A percentile compares a stretch with the other conserved stretches of the same genome.
phyloP scores from a whole-genome alignment of 2,888 invertebrate genomes.

The Pandemis corylana region DNA sequence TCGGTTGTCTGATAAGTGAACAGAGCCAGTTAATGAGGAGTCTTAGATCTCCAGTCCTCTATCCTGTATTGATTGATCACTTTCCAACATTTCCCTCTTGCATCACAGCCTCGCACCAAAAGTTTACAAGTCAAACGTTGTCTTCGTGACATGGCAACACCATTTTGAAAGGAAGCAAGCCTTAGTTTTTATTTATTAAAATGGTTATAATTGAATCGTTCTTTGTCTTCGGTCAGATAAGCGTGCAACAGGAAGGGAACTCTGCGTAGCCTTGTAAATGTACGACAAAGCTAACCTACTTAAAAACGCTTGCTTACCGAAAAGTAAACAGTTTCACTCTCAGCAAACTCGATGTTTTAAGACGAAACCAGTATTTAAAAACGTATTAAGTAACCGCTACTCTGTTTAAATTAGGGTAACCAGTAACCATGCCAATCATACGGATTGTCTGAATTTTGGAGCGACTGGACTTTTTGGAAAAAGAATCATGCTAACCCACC shows the following conservation, averaged over 20 bases:
- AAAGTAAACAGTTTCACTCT: neutral
- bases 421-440: too few species aligned
- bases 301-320: neutral
- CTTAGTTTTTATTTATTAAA: neutral
- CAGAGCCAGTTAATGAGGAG: too few species aligned
- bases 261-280: neutral
- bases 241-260: neutral
- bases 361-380: neutral
- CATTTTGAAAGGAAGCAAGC: neutral
- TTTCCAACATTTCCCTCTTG: too few species aligned
- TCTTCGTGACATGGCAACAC: neutral
- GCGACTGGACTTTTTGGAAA: too few species aligned
- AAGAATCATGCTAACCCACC: too few species aligned
- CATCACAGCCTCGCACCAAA: too few species aligned
- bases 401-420: neutral
- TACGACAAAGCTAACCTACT: slow-evolving; percentile 3
- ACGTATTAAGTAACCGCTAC: neutral
- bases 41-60: too few species aligned
- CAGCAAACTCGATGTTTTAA: neutral
- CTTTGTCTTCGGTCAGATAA: neutral
- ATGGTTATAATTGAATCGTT: neutral
- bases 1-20: too few species aligned
- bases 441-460: too few species aligned
- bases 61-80: too few species aligned
- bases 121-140: too few species aligned